Evolutionary conservation across 2,113 vertebrate species (phyloP), one percentile per base, ranked within the genome.

Genomic region (Salminus brasiliensis): DNA sequence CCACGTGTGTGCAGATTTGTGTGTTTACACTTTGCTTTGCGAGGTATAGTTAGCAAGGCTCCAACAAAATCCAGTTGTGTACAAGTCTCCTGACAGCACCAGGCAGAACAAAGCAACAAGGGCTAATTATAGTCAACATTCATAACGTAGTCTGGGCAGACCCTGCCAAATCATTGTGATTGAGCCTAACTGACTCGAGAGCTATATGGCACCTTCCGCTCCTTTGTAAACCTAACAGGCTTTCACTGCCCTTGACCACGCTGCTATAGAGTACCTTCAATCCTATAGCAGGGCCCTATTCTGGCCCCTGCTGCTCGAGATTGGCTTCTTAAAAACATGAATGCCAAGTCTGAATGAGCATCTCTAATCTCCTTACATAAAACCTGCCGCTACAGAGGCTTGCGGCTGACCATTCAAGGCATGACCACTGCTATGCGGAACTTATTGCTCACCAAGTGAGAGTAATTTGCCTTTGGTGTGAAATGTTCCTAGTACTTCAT

Each of bases 141-240:
- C 30, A 80, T 68, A 30, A 72, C 23, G 16, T 25, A 76, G 32
- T 43, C 45, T 63, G 39, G 72, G 45, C 11, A 70, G 47, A 67
- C 57, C 62, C 16, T n/a, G 21, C 27, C 43, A 73, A 71, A 81
- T 81, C 81, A 49, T 27, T 41, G 3, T 66, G 25, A 75, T 43
- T 49, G 36, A 72, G 39, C 13, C 11, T 41, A 53, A 70, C 18
- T 0, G 45, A 30, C 30, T 62, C 60, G 36, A 49, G 34, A 74
- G 39, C 45, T 49, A 43, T 65, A 66, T 63, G 29, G 70, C 52
- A 70, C 63, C 80, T 78, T 85, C 78, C 63, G 57, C 65, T 55
- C 72, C 71, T 75, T 73, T 79, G 79, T 69, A 81, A 78, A 70
- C 0, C 29, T 83, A 87, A 87, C 79, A 76, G 76, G 81, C 79